Conservation (phyloP, 2,797 vertebrate species). For the Lutjanus argentimaculatus region DNA sequence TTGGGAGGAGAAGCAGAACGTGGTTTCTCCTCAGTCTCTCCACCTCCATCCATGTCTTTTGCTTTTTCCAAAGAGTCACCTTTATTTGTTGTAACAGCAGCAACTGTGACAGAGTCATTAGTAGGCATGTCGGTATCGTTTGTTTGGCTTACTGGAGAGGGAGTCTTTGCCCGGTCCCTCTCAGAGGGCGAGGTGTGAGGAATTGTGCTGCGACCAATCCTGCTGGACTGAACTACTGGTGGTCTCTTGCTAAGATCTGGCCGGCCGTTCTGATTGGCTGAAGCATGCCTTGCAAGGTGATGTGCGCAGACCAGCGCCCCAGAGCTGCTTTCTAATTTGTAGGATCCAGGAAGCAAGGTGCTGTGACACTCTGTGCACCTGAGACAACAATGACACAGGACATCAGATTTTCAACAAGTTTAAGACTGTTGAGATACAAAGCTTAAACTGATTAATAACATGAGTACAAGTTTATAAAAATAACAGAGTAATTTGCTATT, state of each 20-base stretch:
- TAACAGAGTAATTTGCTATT: conserved; percentile 1
- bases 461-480: not conserved
- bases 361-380: conserved; percentile 96
- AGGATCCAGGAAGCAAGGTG: conserved; percentile 94
- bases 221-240: conserved; percentile 44
- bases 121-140: conserved; percentile 1
- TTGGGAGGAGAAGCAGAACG: conserved; percentile 80
- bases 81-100: conserved; percentile 21
- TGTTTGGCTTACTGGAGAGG: conserved; percentile 23
- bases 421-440: not conserved
- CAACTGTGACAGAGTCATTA: conserved; percentile 7
- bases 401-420: not conserved
- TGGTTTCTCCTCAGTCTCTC: conserved; percentile 25
- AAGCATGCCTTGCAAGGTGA: conserved; percentile 84
- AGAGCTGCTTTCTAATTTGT: conserved; percentile 86
- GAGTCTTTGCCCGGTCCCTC: conserved; percentile 42
- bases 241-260: conserved; percentile 81
- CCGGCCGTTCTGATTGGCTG: conserved; percentile 81
- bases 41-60: conserved; percentile 31
- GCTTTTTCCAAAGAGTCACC: conserved; percentile 50
- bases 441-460: not conserved
- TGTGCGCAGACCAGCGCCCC: conserved; percentile 92
- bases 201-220: conserved; percentile 52
- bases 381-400: conserved; percentile 42
- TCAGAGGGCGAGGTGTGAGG: conserved; percentile 51